Conservation (phyloP, 92 coral and sea anemone genomes). For the Zoanthus gigantus region DNA sequence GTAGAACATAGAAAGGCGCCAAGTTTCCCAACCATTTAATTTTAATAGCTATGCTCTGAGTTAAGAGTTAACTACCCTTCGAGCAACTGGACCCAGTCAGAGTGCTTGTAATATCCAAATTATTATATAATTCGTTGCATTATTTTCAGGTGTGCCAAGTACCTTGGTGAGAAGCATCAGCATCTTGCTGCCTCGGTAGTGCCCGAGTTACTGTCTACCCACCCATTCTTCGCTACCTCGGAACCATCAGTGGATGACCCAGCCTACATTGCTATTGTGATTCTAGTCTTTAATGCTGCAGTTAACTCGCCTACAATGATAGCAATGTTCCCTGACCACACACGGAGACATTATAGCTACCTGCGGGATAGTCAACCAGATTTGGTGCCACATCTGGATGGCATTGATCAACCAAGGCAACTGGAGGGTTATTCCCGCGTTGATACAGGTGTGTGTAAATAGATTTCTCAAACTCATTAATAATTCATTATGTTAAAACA, state of each 20-base stretch:
- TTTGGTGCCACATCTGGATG: conserved; percentile 84
- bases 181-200: conserved; percentile 93
- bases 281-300: conserved; percentile 94
- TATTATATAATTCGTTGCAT: neutral
- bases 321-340: conserved; percentile 93
- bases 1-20: no score
- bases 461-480: no score
- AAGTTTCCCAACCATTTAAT: no score
- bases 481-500: no score
- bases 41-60: no score
- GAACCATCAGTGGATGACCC: conserved; percentile 99
- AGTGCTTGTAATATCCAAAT: no score
- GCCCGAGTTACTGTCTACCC: conserved; percentile 97
- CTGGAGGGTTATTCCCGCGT: conserved; percentile 27
- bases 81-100: no score
- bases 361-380: conserved; percentile 94
- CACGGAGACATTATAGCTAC: conserved; percentile 88
- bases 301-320: conserved; percentile 89
- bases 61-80: no score
- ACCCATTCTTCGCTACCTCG: conserved; percentile 95
- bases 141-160: conserved; percentile 81
- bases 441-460: conserved; percentile 48
- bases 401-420: conserved; percentile 57
- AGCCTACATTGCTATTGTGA: conserved; percentile 93
- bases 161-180: conserved; percentile 89